phyloP scores from a whole-genome alignment of 2,113 vertebrate genomes.

The Malurus cyaneus region DNA sequence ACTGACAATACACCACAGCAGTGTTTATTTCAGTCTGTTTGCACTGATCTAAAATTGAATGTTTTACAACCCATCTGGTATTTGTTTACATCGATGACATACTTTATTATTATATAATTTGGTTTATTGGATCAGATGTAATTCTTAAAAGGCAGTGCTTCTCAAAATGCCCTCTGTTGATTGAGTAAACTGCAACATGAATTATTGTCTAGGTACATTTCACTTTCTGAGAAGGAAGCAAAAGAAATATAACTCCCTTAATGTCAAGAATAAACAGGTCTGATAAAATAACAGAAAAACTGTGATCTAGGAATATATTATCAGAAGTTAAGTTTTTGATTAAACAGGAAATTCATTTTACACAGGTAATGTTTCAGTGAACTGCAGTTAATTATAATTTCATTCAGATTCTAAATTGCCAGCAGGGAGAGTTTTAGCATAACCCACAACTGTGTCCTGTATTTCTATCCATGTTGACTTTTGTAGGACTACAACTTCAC shows the following conservation, averaged over 20 bases:
- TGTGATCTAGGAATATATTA: background rate
- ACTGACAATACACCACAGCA: background rate
- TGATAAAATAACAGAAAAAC: background rate
- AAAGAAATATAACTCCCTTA: background rate
- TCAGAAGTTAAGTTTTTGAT: background rate
- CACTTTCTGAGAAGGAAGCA: background rate
- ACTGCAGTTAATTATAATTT: background rate
- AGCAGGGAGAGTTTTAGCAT: background rate
- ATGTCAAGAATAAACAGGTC: conserved; percentile 17
- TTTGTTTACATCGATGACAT: conserved; percentile 22
- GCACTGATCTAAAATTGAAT: conserved; percentile 6
- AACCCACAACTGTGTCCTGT: background rate
- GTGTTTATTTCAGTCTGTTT: background rate
- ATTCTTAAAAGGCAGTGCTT: background rate
- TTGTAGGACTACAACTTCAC: background rate
- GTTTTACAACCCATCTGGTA: conserved; percentile 31
- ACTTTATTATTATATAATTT: conserved; percentile 43
- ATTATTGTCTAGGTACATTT: background rate
- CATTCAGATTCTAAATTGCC: background rate
- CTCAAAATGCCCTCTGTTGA: background rate
- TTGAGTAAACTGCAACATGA: background rate
- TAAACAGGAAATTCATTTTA: conserved; percentile 1
- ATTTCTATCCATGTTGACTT: background rate
- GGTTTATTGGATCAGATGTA: background rate
- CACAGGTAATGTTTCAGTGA: background rate